Base-by-base conservation (phyloP, 1,140 invertebrate species). In the Samia ricini region DNA sequence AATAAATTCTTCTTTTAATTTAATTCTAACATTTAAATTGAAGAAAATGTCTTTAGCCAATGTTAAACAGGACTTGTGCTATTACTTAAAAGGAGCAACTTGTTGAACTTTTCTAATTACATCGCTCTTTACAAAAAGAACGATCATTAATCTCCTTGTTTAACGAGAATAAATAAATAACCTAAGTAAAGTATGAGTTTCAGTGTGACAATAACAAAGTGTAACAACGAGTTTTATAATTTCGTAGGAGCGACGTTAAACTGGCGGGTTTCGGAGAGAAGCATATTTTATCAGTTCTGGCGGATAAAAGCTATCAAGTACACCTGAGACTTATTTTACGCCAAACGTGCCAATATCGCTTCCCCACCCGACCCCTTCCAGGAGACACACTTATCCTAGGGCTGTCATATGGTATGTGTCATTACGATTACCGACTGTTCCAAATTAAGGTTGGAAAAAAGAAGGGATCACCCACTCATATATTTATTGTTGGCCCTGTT, bases 201-300 rank as follows among this genome's bases (percentile, higher is more conserved):
- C 1, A 20, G 29, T 42, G 33, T 7, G 56, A 36, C 57, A 49
- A 20, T 56, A 26, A 56, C 26, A 29, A 33, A 26, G 21, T 48
- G 23, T 48, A 50, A 23, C 15, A 54, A 54, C 29, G 69, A 71
- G 59, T 70, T 70, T 71, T 60, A 69, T 67, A 72, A 72, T 73
- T 70, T 68, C 63, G 56, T 60, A 51, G 58, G 57, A 56, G 70
- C 74, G 75, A 72, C 71, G 69, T 56, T 69, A 69, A n/a, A 69
- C 66, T 60, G 63, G 22, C 59, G 71, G 71, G 73, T 64, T 66
- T 64, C 62, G 77, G 75, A 66, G 74, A 61, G 70, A 67, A 72
- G 74, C 81, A 81, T 85, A 86, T 85, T 84, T 86, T 88, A 88
- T 88, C 82, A 86, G 81, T 86, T 88, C 84, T 85, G 83, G 78